Evolutionary conservation across 1,140 invertebrate species (phyloP).

Genomic region (Drosophila azteca): DNA sequence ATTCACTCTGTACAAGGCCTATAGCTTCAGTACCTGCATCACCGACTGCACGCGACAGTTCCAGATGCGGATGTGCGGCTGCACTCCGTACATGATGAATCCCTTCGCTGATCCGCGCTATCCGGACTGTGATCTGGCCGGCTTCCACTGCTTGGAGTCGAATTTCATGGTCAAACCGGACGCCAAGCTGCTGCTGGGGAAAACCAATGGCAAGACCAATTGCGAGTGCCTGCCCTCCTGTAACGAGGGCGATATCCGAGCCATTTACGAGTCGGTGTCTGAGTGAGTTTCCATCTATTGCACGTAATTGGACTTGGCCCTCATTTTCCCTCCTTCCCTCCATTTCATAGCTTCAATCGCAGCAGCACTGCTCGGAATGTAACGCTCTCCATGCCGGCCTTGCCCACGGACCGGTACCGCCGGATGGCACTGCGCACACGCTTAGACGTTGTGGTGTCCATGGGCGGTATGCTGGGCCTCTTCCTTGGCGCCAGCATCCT

Average conservation of each 20-base stretch:
- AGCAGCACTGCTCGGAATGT: conserved; percentile 23
- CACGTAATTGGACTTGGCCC: background rate
- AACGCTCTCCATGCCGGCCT: conserved; percentile 54
- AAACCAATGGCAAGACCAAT: conserved; percentile 28
- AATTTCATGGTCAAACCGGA: conserved; percentile 62
- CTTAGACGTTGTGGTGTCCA: conserved; percentile 82
- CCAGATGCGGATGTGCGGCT: conserved; percentile 84
- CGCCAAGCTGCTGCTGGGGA: conserved; percentile 45
- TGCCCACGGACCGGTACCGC: conserved; percentile 83
- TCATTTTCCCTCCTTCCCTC: background rate
- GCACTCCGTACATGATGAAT: conserved; percentile 76
- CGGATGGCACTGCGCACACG: conserved; percentile 84
- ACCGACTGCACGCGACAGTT: conserved; percentile 84
- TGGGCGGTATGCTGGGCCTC: conserved; percentile 84
- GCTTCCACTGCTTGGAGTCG: conserved; percentile 57
- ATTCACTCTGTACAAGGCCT: conserved; percentile 83
- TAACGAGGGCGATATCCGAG: conserved; percentile 84
- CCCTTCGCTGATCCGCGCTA: conserved; percentile 35
- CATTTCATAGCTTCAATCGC: conserved; percentile 3
- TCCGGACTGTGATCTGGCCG: conserved; percentile 62
- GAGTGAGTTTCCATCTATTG: conserved; percentile 29
- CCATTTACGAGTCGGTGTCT: conserved; percentile 59
- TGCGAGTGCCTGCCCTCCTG: conserved; percentile 85
- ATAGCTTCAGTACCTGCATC: conserved; percentile 85
- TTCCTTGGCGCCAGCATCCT: conserved; percentile 85